A percentile compares a stretch with the other conserved stretches of the same genome.
These are phyloP conservation scores for Sweltsa coloradensis DNA, from an alignment of 1,140 invertebrate genomes.

Conservation along the genomic window DNA sequence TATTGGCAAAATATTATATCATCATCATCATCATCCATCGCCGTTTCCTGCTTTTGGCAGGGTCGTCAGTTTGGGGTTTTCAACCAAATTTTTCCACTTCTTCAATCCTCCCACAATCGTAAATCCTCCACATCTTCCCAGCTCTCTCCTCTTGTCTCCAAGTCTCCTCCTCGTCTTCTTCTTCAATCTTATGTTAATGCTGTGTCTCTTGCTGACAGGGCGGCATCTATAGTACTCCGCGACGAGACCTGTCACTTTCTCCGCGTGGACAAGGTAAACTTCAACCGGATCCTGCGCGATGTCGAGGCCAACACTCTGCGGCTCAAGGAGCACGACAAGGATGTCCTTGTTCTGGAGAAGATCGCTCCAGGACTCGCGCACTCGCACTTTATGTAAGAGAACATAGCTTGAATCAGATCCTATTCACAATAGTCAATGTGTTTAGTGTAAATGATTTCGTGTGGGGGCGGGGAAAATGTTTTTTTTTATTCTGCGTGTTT, in stretches of 20 bases:
- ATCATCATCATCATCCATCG: too few relatives aligned
- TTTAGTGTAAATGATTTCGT: too few relatives aligned
- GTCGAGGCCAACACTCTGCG: constrained; percentile 81
- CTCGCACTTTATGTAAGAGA: constrained; percentile 48
- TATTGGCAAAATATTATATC: too few relatives aligned
- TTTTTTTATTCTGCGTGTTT: too few relatives aligned
- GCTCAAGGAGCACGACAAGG: constrained; percentile 75
- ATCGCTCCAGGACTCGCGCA: constrained; percentile 38
- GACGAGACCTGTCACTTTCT: constrained; percentile 80
- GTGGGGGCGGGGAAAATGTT: too few relatives aligned
- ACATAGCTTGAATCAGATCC: too few relatives aligned
- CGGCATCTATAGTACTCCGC: constrained; percentile 69
- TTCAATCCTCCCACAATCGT: neutral
- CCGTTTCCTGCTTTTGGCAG: too few relatives aligned
- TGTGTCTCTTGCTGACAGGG: constrained; percentile 34
- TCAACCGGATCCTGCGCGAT: constrained; percentile 72
- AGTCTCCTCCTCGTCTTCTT: neutral
- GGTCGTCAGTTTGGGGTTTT: neutral
- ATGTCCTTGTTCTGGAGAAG: constrained; percentile 73
- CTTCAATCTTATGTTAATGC: neutral
- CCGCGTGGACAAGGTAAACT: constrained; percentile 78
- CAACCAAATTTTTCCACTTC: neutral
- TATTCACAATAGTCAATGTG: too few relatives aligned
- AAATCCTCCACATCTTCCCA: neutral
- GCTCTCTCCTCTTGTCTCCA: neutral